A percentile compares a stretch with the other conserved stretches of the same genome.
Evolutionary conservation across 2,888 invertebrate genomes (phyloP).

Genomic region (Polyommatus icarus): DNA sequence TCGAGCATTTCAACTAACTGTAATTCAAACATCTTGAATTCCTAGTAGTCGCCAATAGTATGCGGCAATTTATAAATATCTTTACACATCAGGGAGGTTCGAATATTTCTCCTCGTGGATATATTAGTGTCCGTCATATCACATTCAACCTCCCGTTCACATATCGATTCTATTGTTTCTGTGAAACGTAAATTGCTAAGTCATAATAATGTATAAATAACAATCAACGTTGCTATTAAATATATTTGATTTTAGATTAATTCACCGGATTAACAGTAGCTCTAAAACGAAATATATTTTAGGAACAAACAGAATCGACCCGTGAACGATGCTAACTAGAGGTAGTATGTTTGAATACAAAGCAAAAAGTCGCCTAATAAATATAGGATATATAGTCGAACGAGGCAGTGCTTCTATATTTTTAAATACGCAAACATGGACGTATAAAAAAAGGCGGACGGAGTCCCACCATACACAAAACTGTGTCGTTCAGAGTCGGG

Average conservation of each 20-base stretch:
- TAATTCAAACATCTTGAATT: constrained; percentile 6
- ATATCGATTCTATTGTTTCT: neutral
- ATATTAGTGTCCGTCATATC: neutral
- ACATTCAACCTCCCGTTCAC: neutral
- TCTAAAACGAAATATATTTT: neutral
- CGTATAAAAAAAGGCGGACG: too few species aligned
- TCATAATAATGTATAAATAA: neutral
- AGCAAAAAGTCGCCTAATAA: constrained; percentile 1
- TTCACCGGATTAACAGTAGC: neutral
- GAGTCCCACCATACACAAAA: too few species aligned
- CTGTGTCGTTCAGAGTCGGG: too few species aligned
- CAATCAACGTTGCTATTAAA: neutral
- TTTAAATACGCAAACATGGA: neutral
- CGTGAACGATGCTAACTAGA: neutral
- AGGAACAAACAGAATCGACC: neutral
- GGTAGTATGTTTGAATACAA: neutral
- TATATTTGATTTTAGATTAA: neutral
- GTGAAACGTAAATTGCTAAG: neutral
- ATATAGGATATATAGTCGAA: neutral
- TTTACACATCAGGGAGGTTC: neutral
- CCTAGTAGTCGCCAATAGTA: neutral
- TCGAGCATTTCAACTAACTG: neutral
- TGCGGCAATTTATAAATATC: neutral
- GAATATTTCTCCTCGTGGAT: neutral
- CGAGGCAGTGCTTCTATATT: constrained; percentile 18